phyloP scores from a whole-genome alignment of 2,888 invertebrate species.

The Tinea semifulvella region DNA sequence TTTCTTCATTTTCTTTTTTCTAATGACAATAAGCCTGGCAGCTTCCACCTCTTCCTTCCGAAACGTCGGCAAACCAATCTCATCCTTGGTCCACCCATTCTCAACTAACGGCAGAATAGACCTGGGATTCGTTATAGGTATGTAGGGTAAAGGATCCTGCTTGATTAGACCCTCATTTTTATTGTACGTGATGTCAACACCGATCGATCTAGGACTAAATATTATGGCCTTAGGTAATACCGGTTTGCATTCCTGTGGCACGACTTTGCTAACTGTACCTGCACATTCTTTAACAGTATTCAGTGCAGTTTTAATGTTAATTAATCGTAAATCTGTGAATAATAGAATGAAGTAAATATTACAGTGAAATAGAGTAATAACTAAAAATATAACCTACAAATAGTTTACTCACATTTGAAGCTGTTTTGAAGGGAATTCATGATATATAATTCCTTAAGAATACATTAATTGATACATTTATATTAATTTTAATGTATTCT shows the following conservation, averaged over 20 bases:
- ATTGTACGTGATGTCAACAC: slow-evolving; percentile 40
- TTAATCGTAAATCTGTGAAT: slow-evolving; percentile 44
- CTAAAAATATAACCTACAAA: slow-evolving; percentile 14
- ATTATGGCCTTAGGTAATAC: slow-evolving; percentile 16
- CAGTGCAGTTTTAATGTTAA: slow-evolving; percentile 42
- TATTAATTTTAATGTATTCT: background rate
- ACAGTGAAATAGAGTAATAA: slow-evolving; percentile 15
- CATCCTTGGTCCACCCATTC: slow-evolving; percentile 48
- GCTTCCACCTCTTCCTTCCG: slow-evolving; percentile 72
- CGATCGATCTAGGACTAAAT: slow-evolving; percentile 43
- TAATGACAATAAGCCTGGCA: slow-evolving; percentile 76
- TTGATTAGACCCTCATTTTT: slow-evolving; percentile 28
- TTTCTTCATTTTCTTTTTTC: slow-evolving; percentile 86
- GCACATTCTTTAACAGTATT: slow-evolving; percentile 40
- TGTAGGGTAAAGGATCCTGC: slow-evolving; percentile 44
- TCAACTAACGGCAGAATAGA: slow-evolving; percentile 46
- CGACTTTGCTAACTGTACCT: slow-evolving; percentile 22
- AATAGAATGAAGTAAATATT: background rate
- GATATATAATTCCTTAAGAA: background rate
- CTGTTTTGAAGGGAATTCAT: slow-evolving; percentile 48
- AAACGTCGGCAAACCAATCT: slow-evolving; percentile 52
- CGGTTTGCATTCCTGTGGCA: slow-evolving; percentile 25
- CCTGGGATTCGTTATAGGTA: slow-evolving; percentile 51
- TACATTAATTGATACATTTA: background rate
- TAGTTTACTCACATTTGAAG: slow-evolving; percentile 42